Evolutionary conservation across 1,140 invertebrate species (phyloP), one percentile per base, ranked within the genome.

Genomic region (Lucilia sericata): DNA sequence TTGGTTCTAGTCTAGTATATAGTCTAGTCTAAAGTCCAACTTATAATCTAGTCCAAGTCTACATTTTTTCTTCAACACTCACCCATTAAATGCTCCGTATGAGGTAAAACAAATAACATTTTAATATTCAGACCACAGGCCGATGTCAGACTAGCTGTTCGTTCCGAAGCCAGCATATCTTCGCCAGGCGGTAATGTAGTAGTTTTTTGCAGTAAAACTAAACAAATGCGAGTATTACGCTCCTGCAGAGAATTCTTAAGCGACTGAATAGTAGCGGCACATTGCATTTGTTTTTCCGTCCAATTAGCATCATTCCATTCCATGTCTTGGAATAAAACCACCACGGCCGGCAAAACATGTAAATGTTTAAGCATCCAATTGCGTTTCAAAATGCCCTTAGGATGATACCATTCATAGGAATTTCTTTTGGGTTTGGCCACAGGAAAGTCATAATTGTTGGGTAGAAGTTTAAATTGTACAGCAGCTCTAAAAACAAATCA

Each of bases 331-430:
- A 99, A 99, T 55, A 98, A 94, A 10, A 99, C 97, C 80, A 99
- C 95, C 0, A 99, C 95, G 5, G 98, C 95, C 19, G 99, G 98
- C 85, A 99, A 94, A 78, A 97, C 93, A 87, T 96, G 94, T 9
- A 99, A 92, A 91, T 99, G 97, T 92, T 99, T 99, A 12, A 95
- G 93, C 93, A 99, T 96, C 99, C 99, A 99, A 88, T 97, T 97
- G 10, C 95, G 94, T 90, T 99, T 99, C 4, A 99, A 92, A 85
- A 99, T 98, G 42, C 98, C 98, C 92, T 98, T 98, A 0, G 98
- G 97, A 87, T 98, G 96, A 88, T 99, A 98, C 95, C 96, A 98
- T 88, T 99, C 98, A 91, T 99, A 99, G 0, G 96, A 96, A 86
- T 96, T 95, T 87, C 96, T 93, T 94, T 98, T 98, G 30, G 96